Evolutionary conservation across 2,113 vertebrate species (phyloP), one percentile per base, ranked within the genome.

Genomic region (Chloropsis cyanopogon): DNA sequence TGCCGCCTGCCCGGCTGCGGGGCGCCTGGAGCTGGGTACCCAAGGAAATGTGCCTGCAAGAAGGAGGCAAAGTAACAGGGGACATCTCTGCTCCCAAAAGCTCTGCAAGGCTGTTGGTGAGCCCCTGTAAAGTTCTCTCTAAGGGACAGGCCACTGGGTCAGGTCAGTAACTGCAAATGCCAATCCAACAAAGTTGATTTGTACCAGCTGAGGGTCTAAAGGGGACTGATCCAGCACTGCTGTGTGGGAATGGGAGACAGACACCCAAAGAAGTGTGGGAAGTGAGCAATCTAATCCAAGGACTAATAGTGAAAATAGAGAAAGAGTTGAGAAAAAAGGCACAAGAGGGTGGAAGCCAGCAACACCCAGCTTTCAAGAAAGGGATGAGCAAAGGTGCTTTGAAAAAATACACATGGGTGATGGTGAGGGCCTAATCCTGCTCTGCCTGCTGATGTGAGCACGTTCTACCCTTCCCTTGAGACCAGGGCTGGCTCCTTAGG

Each of bases 1-100:
- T 50, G 80, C 52, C 0, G 80, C 82, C 54, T 66, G 66, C 54
- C 26, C 4, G 0, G 14, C 35, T n/a, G 35, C 0, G 0, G 52
- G 7, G 10, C 23, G 44, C 19, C n/a, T 66, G 65, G 31, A 35
- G 26, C 7, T 29, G 11, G 63, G n/a, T 52, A 20, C 18, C 64
- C 86, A 49, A 37, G 86, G 61, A 68, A 61, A 76, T 1, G 12
- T 57, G 22, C 11, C 22, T 53, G 56, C 23, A 29, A 9, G 22
- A 37, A 70, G 0, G 0, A 14, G 23, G 2, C 6, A 46, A 14
- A 50, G 52, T 16, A 22, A n/a, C 8, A 53, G 50, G 33, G 47
- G 35, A 15, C 1, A 1, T 12, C 12, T 91, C 60, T 85, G 37
- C 73, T 85, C 42, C 66, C 53, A 28, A 46, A 81, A 83, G 47